Evolutionary conservation across 2,797 vertebrate genomes (phyloP).

Genomic region (Lacerta bilineata): DNA sequence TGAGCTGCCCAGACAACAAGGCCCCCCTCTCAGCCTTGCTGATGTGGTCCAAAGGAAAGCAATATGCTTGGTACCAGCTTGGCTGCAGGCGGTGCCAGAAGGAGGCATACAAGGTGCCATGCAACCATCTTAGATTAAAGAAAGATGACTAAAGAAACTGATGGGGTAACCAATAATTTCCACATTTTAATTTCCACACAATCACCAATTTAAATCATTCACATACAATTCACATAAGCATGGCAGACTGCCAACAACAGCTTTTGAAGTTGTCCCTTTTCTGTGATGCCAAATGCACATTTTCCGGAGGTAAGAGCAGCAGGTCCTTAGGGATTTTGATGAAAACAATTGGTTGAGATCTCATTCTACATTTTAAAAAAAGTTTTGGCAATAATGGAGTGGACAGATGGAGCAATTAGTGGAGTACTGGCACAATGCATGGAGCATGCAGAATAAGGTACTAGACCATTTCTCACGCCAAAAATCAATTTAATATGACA

Average conservation of each 20-base stretch:
- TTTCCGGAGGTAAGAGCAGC: not conserved
- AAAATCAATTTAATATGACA: not conserved
- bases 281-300: not conserved
- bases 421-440: not conserved
- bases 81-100: not conserved
- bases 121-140: not conserved
- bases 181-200: constrained; percentile 2
- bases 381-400: not conserved
- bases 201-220: not conserved
- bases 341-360: not conserved
- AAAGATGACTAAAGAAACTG: not conserved
- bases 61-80: not conserved
- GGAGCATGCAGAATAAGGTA: not conserved
- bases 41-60: too few relatives aligned
- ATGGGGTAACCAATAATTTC: not conserved
- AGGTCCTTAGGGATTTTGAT: not conserved
- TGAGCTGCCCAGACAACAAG: too few relatives aligned
- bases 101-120: not conserved
- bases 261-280: constrained; percentile 10
- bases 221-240: constrained; percentile 8
- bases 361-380: not conserved
- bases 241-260: not conserved
- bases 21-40: too few relatives aligned
- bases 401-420: not conserved
- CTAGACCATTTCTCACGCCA: not conserved